Conservation (phyloP, 2,888 invertebrate genomes). For the Falcaria lacertinaria region DNA sequence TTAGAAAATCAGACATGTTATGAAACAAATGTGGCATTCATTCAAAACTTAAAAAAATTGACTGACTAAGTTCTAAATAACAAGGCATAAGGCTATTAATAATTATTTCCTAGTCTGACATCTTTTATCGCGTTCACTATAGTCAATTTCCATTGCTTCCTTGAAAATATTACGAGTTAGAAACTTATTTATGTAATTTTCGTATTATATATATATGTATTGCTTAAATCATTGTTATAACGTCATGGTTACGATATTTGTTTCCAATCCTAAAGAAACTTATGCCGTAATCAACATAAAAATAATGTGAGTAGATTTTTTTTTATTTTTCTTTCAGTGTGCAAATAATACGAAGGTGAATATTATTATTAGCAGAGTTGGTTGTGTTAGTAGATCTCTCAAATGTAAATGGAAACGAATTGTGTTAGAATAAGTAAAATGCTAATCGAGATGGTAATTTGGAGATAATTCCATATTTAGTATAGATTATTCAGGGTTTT, state of each 20-base stretch:
- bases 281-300: not conserved
- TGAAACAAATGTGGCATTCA: too few species aligned
- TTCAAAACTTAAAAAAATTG: too few species aligned
- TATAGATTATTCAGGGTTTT: not conserved
- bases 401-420: slow-evolving; percentile 32
- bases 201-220: not conserved
- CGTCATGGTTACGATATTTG: slow-evolving; percentile 7
- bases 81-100: too few species aligned
- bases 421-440: slow-evolving; percentile 16
- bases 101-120: too few species aligned
- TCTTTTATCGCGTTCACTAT: not conserved
- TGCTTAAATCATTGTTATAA: not conserved
- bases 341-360: not conserved
- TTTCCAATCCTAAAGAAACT: not conserved
- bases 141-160: slow-evolving; percentile 6
- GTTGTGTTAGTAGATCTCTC: slow-evolving; percentile 56
- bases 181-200: not conserved
- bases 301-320: not conserved
- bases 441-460: not conserved
- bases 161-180: slow-evolving; percentile 1
- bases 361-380: slow-evolving; percentile 27
- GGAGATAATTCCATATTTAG: not conserved
- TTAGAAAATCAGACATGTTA: too few species aligned
- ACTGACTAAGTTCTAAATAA: too few species aligned
- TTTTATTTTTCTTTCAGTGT: not conserved